Evolutionary conservation across 2,888 invertebrate genomes (phyloP).

Genomic region (Aleiodes testaceus): DNA sequence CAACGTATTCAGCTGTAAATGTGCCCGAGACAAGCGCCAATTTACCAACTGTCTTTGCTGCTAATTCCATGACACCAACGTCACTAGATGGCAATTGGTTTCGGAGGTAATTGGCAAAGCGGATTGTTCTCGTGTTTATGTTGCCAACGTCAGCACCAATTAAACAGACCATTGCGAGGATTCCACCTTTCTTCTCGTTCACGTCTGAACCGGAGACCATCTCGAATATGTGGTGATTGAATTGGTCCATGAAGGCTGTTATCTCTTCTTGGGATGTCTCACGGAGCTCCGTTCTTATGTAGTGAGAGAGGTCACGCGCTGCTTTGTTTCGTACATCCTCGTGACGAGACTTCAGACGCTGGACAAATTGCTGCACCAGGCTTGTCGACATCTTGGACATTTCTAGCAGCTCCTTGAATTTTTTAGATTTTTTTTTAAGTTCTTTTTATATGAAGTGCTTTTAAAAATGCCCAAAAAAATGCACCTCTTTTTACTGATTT

Average conservation of each 20-base stretch:
- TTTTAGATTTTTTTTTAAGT: too few species aligned
- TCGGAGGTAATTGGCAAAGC: slow-evolving; percentile 94
- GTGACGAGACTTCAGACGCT: slow-evolving; percentile 90
- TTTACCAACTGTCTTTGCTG: slow-evolving; percentile 95
- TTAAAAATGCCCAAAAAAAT: too few species aligned
- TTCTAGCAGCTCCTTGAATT: too few species aligned
- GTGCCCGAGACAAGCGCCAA: slow-evolving; percentile 93
- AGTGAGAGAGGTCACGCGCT: slow-evolving; percentile 91
- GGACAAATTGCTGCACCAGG: slow-evolving; percentile 86
- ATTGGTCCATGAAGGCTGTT: slow-evolving; percentile 92
- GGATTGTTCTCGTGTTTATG: slow-evolving; percentile 89
- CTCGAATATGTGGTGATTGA: slow-evolving; percentile 95
- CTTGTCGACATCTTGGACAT: slow-evolving; percentile 74
- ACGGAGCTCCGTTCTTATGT: slow-evolving; percentile 91
- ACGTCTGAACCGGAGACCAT: slow-evolving; percentile 96
- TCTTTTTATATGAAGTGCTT: too few species aligned
- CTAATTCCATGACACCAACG: slow-evolving; percentile 95
- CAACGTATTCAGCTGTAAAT: slow-evolving; percentile 97
- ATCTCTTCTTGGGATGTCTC: slow-evolving; percentile 94
- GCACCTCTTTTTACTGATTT: too few species aligned
- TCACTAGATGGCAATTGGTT: slow-evolving; percentile 93
- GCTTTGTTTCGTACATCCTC: slow-evolving; percentile 89
- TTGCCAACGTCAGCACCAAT: slow-evolving; percentile 95
- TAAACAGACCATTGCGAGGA: slow-evolving; percentile 94
- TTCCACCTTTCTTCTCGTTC: slow-evolving; percentile 96